These are phyloP conservation scores for Leucophenga varia DNA, from an alignment of 1,140 invertebrate species.

Conservation along the genomic window DNA sequence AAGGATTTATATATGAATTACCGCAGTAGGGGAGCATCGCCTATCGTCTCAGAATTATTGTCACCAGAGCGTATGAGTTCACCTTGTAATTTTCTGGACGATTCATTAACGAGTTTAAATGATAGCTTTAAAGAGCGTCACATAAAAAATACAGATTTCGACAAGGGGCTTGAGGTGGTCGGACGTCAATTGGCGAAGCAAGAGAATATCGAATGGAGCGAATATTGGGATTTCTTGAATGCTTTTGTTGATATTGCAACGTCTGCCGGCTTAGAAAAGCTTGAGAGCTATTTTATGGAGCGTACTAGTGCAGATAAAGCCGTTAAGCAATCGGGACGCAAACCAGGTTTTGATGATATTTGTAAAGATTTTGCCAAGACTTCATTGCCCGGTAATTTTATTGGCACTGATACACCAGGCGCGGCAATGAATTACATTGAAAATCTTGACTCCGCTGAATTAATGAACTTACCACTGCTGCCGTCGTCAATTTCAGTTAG, in stretches of 20 bases:
- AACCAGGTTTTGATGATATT: neutral
- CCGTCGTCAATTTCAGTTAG: conserved; percentile 19
- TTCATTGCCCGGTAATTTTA: no score
- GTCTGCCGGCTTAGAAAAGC: conserved; percentile 66
- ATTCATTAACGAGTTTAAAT: conserved; percentile 12
- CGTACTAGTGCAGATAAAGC: conserved; percentile 31
- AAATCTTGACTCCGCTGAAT: no score
- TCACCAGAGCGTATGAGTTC: no score
- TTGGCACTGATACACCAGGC: no score
- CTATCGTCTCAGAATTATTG: no score
- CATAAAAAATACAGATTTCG: conserved; percentile 71
- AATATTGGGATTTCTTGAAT: conserved; percentile 88
- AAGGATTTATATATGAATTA: no score
- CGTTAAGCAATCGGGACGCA: conserved; percentile 12
- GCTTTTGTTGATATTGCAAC: conserved; percentile 75
- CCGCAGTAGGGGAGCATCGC: no score
- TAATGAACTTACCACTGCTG: neutral
- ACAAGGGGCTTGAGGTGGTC: conserved; percentile 82
- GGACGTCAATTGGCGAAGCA: conserved; percentile 77
- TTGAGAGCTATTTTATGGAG: conserved; percentile 74
- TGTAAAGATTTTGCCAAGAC: neutral
- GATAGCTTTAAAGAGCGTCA: conserved; percentile 49
- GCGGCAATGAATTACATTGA: no score
- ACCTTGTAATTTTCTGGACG: no score
- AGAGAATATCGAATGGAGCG: conserved; percentile 79